Evolutionary conservation across 2,113 vertebrate species (phyloP).

Genomic region (Salminus brasiliensis): DNA sequence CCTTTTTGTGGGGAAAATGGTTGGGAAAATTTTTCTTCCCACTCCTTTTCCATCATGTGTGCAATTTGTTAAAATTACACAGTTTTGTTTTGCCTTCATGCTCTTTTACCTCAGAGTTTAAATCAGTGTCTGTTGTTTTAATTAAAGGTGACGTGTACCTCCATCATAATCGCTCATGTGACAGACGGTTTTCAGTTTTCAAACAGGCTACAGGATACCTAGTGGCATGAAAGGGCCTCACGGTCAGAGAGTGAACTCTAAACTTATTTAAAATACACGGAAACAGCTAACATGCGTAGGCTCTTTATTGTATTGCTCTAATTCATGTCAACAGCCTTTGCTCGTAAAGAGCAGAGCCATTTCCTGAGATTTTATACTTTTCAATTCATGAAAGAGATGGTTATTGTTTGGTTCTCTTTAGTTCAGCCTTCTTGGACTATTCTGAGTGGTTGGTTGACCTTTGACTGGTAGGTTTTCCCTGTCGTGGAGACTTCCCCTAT

Average conservation of each 20-base stretch:
- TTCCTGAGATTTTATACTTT: background rate
- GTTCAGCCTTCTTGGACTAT: conserved; percentile 40
- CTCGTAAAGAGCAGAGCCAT: background rate
- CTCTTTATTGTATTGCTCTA: conserved; percentile 17
- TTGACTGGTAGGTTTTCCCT: conserved; percentile 45
- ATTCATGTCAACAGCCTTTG: conserved; percentile 31
- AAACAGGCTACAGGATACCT: conserved; percentile 18
- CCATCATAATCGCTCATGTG: conserved; percentile 6
- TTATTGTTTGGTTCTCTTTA: conserved; percentile 25
- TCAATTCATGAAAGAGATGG: background rate
- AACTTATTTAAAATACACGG: background rate
- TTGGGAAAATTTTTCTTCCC: conserved; percentile 28
- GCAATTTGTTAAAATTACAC: conserved; percentile 27
- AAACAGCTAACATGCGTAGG: background rate
- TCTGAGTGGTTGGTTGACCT: conserved; percentile 41
- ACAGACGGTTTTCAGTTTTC: conserved; percentile 22
- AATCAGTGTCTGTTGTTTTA: conserved; percentile 30
- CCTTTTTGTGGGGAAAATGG: background rate
- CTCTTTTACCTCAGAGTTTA: background rate
- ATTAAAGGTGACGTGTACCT: conserved; percentile 29
- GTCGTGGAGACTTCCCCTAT: conserved; percentile 46
- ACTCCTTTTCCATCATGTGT: conserved; percentile 44
- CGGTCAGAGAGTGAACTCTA: conserved; percentile 12
- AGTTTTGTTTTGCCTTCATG: background rate
- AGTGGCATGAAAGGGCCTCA: conserved; percentile 5